A percentile compares a stretch with the other conserved stretches of the same genome.
Evolutionary conservation across 2,797 vertebrate species (phyloP).

Genomic region (Phalanger gymnotis): DNA sequence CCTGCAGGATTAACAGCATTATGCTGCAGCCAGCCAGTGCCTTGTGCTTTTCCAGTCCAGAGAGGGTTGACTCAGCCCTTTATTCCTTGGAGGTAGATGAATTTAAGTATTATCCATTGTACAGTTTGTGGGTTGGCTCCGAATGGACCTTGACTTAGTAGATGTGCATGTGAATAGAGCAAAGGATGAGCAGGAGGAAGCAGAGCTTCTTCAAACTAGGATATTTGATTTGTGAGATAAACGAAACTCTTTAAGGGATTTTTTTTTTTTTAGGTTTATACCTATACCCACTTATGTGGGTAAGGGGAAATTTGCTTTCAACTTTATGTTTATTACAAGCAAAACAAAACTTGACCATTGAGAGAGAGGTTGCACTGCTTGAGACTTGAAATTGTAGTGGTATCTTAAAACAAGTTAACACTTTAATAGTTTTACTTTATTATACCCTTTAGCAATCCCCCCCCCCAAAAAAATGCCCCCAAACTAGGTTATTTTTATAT

Average conservation of each 20-base stretch:
- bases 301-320: conserved; percentile 64
- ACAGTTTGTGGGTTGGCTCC: conserved; percentile 76
- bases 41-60: conserved; percentile 78
- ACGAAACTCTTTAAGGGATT: conserved; percentile 58
- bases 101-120: conserved; percentile 79
- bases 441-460: conserved; percentile 64
- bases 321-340: conserved; percentile 57
- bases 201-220: conserved; percentile 58
- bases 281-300: no score
- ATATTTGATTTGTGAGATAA: conserved; percentile 54
- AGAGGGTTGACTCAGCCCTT: conserved; percentile 76
- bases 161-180: conserved; percentile 50
- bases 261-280: conserved; percentile 11
- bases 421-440: conserved; percentile 58
- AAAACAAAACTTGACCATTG: conserved; percentile 58
- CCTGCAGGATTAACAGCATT: conserved; percentile 74
- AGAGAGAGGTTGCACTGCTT: conserved; percentile 61
- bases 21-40: conserved; percentile 64
- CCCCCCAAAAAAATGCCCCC: not conserved
- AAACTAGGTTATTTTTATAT: conserved; percentile 50
- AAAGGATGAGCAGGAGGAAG: conserved; percentile 65
- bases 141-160: conserved; percentile 69
- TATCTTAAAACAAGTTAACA: conserved; percentile 64
- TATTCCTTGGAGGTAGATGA: conserved; percentile 79
- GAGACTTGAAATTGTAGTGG: conserved; percentile 52